A percentile compares a stretch with the other conserved stretches of the same genome.
phyloP scores from a whole-genome alignment of 2,888 invertebrate species.

The Arenicola marina region DNA sequence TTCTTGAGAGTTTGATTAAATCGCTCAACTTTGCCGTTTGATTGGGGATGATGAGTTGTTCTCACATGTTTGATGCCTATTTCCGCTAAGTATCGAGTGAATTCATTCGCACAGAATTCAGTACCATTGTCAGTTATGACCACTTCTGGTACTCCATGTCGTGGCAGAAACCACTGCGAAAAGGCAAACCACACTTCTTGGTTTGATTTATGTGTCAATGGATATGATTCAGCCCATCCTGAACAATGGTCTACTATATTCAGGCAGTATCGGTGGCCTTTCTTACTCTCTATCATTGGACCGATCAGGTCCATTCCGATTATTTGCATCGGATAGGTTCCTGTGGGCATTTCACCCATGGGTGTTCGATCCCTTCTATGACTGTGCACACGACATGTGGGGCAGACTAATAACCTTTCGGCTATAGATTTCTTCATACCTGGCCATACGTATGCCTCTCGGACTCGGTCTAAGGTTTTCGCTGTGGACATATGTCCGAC shows the following conservation, averaged over 20 bases:
- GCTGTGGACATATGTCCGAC: conserved; percentile 2
- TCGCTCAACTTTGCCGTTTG: conserved; percentile 2
- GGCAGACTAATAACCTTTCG: neutral
- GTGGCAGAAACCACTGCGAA: neutral
- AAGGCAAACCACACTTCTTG: neutral
- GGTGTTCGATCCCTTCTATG: neutral
- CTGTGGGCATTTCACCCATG: conserved; percentile 8
- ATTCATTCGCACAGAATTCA: neutral
- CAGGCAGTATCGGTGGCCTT: neutral
- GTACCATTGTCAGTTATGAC: neutral
- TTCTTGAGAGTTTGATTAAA: neutral
- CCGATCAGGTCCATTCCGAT: conserved; percentile 1
- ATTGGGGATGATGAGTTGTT: neutral
- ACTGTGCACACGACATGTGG: neutral
- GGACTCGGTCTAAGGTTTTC: neutral
- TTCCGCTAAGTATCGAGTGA: neutral
- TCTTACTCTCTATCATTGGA: neutral
- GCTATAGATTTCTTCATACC: neutral
- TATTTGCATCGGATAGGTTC: conserved; percentile 1
- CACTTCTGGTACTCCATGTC: conserved; percentile 1
- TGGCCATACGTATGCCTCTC: conserved; percentile 7
- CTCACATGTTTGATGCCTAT: neutral
- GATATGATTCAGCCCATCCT: conserved; percentile 8
- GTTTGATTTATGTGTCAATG: neutral
- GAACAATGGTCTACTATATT: neutral